Evolutionary conservation across 2,797 vertebrate species (phyloP).

Genomic region (Tangara arthus): DNA sequence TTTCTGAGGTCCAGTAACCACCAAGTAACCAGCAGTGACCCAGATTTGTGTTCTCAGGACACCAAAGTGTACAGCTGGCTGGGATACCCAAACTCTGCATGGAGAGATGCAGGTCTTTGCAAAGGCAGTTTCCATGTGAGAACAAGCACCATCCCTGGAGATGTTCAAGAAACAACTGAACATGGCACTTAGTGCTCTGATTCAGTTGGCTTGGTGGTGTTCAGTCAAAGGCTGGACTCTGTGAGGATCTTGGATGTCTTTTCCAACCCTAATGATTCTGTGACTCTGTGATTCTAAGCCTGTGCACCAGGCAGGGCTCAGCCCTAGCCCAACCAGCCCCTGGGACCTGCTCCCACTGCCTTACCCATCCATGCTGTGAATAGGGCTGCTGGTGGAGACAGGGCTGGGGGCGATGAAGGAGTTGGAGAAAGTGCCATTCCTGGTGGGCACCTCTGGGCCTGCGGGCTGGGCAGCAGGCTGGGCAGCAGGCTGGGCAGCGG

Average conservation of each 20-base stretch:
- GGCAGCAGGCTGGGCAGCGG: conserved; percentile 37
- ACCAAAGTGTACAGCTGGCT: rapidly evolving
- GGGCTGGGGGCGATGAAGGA: conserved; percentile 81
- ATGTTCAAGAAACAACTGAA: not conserved
- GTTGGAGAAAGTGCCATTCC: conserved; percentile 72
- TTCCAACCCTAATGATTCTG: not conserved
- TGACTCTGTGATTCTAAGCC: not conserved
- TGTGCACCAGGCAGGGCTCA: not conserved
- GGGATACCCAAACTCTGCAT: not conserved
- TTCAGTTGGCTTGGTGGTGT: not conserved
- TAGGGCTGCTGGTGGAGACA: conserved; percentile 91
- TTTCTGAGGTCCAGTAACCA: not conserved
- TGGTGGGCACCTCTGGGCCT: conserved; percentile 65
- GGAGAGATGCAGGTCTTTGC: not conserved
- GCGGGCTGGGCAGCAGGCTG: conserved; percentile 63
- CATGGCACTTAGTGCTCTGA: not conserved
- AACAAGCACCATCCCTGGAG: not conserved
- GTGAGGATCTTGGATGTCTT: not conserved
- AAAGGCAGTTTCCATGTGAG: not conserved
- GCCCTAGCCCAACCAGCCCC: not conserved
- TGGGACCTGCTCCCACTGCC: not conserved
- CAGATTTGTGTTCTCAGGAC: not conserved
- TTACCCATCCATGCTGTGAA: conserved; percentile 87
- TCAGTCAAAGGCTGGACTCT: not conserved
- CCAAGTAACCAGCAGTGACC: not conserved